Evolutionary conservation across 2,888 invertebrate species (phyloP), one percentile per base, ranked within the genome.

Genomic region (Liposcelis brunnea): DNA sequence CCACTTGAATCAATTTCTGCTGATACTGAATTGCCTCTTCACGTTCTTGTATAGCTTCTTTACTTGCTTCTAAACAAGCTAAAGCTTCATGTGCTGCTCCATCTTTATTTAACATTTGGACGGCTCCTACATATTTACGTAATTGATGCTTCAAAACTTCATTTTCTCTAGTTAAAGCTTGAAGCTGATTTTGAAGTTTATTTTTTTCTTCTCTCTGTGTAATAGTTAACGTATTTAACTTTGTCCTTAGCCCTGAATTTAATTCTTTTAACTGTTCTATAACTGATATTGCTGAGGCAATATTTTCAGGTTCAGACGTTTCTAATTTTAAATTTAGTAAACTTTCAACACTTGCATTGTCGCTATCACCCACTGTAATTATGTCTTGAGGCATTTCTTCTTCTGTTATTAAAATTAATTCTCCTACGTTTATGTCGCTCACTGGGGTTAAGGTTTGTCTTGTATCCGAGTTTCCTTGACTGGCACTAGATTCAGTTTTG

Each of bases 61-160:
- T 49, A 21, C 46, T 47, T 11, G 59, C 54, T 36, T 60, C 56
- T 43, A 61, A 50, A 18, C 55, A 58, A 35, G 61, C 60, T 33
- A 63, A 52, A 31, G 57, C 55, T 46, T 58, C 58, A 42, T 60
- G 56, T 16, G 61, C 51, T 35, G 64, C 61, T 18, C 66, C 67
- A 52, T 71, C 71, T 52, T 66, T 68, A 58, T 77, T 75, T 53
- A 90, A 64, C 70, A 86, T 75, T 66, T 86, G 84, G 33, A 90
- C 82, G n/a, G 89, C 89, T 44, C 80, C 80, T 52, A 89, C 79
- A 61, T 90, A 90, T 56, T 83, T 84, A 53, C 80, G 75, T 47
- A 90, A 61, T 59, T 90, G 89, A 54, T 84, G 82, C 57, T 86
- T 82, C 53, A 90, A 64, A 51, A 80, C 67, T 50, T 82, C 81